Evolutionary conservation across 1,140 invertebrate genomes (phyloP).

Genomic region (Aphidius ervi): DNA sequence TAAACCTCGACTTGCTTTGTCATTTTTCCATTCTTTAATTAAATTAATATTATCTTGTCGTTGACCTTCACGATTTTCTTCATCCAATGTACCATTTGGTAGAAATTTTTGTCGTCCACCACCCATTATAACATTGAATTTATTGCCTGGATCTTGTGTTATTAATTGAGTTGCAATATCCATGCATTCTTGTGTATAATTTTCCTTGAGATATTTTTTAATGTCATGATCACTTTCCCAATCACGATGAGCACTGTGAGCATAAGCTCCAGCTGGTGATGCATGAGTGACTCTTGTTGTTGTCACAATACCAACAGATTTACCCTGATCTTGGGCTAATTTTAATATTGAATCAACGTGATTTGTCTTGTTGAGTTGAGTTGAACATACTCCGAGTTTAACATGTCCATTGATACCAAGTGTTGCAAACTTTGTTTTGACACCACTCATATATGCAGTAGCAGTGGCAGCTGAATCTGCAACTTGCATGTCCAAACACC

Average conservation of each 20-base stretch:
- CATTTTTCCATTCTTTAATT: constrained; percentile 44
- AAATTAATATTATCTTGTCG: constrained; percentile 50
- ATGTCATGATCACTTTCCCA: constrained; percentile 50
- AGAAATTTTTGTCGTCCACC: constrained; percentile 63
- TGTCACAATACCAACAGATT: constrained; percentile 66
- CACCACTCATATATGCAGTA: constrained; percentile 79
- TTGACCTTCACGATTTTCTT: constrained; percentile 51
- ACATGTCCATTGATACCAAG: constrained; percentile 72
- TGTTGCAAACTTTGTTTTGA: constrained; percentile 76
- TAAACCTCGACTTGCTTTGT: constrained; percentile 31
- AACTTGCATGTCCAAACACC: constrained; percentile 75
- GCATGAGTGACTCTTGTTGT: constrained; percentile 59
- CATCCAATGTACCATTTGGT: constrained; percentile 48
- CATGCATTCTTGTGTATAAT: constrained; percentile 37
- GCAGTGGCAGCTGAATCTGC: constrained; percentile 79
- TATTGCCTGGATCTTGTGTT: constrained; percentile 47
- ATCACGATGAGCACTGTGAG: constrained; percentile 48
- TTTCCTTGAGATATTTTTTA: constrained; percentile 20
- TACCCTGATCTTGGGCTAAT: constrained; percentile 69
- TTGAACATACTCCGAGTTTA: constrained; percentile 57
- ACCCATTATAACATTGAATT: constrained; percentile 60
- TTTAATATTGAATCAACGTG: constrained; percentile 64
- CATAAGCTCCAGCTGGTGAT: constrained; percentile 59
- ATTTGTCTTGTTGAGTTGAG: constrained; percentile 56
- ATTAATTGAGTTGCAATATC: constrained; percentile 55